Evolutionary conservation across 2,797 vertebrate genomes (phyloP).

Genomic region (Tiaroga cobitis): DNA sequence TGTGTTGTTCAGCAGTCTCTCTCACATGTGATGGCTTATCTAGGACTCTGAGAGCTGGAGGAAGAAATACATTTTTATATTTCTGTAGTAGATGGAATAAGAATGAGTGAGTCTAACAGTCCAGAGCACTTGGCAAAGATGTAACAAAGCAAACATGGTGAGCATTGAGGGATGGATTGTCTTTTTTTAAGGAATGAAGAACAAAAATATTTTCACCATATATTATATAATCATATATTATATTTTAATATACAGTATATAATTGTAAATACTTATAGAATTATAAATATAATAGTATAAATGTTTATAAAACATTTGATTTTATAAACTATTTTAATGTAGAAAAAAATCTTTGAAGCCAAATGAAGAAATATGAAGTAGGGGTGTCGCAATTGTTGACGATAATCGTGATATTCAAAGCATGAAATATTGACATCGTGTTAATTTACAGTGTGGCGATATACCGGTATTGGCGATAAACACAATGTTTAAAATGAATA

Average conservation of each 20-base stretch:
- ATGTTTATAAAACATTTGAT: no score
- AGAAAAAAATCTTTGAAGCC: neutral
- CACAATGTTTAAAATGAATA: no score
- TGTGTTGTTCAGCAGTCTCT: constrained; percentile 32
- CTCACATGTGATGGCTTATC: constrained; percentile 12
- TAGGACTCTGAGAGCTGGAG: constrained; percentile 18
- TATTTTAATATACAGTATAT: no score
- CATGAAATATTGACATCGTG: no score
- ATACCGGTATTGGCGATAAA: no score
- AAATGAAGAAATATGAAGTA: neutral
- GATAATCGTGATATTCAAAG: no score
- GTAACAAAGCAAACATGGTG: constrained; percentile 11
- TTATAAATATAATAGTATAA: no score
- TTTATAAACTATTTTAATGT: neutral
- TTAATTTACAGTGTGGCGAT: no score
- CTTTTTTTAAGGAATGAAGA: constrained; percentile 37
- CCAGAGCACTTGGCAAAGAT: constrained; percentile 16
- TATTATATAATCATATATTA: no score
- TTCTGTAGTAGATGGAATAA: constrained; percentile 19
- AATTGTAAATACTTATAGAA: no score
- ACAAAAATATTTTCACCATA: neutral
- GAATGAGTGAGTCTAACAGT: constrained; percentile 11
- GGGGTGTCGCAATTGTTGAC: no score
- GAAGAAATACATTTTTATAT: constrained; percentile 14
- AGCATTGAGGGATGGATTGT: constrained; percentile 35